Evolutionary conservation across 1,140 invertebrate genomes (phyloP), one percentile per base, ranked within the genome.

Genomic region (Atta colombica): DNA sequence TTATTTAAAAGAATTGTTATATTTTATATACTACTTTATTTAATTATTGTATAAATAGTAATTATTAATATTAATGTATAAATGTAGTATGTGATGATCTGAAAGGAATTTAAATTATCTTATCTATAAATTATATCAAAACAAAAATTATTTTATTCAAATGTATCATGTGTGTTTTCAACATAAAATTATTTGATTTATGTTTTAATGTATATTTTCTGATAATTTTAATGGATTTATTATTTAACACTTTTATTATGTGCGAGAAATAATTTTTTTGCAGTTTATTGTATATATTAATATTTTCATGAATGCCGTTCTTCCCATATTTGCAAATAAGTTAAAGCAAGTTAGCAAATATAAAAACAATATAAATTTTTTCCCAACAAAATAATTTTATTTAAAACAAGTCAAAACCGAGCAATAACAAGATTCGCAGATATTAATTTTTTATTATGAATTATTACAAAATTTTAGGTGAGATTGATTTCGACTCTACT

Each of bases 291-390:
- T 75, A 28, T 66, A 39, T 60, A 18, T 25, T 16, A 60, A 16
- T 49, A 82, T 6, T 61, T 49, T 60, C 10, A 75, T 45, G 3
- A 61, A 74, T 61, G 1, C 61, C 12, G 31, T 61, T 39, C 31
- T 35, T 35, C 5, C 21, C 3, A 49, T n/a, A 45, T 82, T 72
- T 49, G 18, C 25, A 49, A 78, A n/a, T 49, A 78, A 31, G 21
- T 49, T 18, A 18, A 28, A 63, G 6, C 18, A 77, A 25, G 25
- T 49, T 77, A 35, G 8, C 25, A 77, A 77, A 4, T 63, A 16
- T 77, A 45, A 28, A 63, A 49, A 63, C 25, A 28, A 21, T 39
- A 78, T 28, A 63, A 77, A 25, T 45, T 77, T 77, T 31, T 77
- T 31, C 28, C n/a, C 4, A 16, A 14, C 31, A 28, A 61, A 60